Percentiles rank a stretch among this genome's conserved stretches.
Evolutionary conservation across 2,113 vertebrate genomes (phyloP).

Genomic region (Psophia crepitans): DNA sequence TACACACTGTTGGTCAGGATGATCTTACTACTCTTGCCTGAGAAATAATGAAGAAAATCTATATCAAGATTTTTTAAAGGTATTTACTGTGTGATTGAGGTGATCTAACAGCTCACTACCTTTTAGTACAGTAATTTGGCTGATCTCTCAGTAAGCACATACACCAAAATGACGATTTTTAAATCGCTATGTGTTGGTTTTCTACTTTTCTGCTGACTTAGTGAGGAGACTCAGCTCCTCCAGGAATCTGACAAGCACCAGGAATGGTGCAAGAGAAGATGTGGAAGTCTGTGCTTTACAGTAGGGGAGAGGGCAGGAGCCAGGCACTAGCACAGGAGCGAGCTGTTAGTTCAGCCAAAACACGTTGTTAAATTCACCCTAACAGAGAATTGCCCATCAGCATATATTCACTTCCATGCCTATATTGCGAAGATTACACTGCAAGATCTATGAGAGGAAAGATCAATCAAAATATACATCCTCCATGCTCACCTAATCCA

Average conservation of each 20-base stretch:
- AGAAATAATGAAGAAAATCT: background rate
- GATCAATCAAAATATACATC: background rate
- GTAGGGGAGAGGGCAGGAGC: background rate
- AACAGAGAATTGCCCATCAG: background rate
- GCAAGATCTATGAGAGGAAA: background rate
- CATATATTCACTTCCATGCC: background rate
- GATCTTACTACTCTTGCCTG: background rate
- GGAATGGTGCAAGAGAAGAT: background rate
- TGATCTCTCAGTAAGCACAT: background rate
- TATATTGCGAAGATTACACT: background rate
- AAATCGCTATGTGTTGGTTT: background rate
- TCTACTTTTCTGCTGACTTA: background rate
- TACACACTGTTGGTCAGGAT: background rate
- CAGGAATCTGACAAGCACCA: background rate
- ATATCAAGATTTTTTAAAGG: background rate
- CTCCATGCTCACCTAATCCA: background rate
- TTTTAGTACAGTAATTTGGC: background rate
- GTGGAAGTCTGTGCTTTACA: background rate
- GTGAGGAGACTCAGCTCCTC: background rate
- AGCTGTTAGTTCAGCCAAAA: background rate
- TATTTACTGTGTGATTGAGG: background rate
- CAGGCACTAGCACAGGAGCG: background rate
- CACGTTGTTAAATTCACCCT: background rate
- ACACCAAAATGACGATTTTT: background rate
- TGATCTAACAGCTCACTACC: background rate